Evolutionary conservation across 1,140 invertebrate species (phyloP), one percentile per base, ranked within the genome.

Genomic region (Metaphire vulgaris): DNA sequence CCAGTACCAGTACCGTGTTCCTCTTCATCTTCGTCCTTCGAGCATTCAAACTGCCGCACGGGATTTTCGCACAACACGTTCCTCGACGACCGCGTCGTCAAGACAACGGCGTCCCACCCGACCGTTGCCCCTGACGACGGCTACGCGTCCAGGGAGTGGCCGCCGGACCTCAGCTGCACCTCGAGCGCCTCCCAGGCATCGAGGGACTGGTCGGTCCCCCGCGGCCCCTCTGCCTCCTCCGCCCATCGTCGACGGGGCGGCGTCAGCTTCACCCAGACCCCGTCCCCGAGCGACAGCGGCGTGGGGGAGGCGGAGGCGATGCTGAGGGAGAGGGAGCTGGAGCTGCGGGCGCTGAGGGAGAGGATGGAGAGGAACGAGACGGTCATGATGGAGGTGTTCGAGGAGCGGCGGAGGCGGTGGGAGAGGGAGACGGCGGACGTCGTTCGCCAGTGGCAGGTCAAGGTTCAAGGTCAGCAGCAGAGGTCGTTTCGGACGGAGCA

Each of bases 321-420:
- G 21, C 84, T 92, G 1, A 86, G 90, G 80, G 91, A 92, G 82
- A 89, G 91, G 72, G 91, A 92, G 80, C 90, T 90, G 15, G 91
- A 92, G 83, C 89, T 92, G 33, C 89, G 89, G 69, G 90, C 90
- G 80, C 85, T 92, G 26, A 83, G 91, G 29, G 90, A 56, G 83
- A 91, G 91, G 1, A 91, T 92, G 90, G 91, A 92, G 81, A 90
- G 91, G 82, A 92, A 92, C 85, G 91, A 92, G 83, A 89, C 91
- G 83, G 91, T 91, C 77, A 92, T 92, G 80, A 90, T 92, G 83
- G 87, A 89, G 80, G 89, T 89, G 15, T 89, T 89, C 79, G 67
- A 34, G 2, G 74, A 77, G 74, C 31, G 56, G 67, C 89, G 90
- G 79, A 80, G 81, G 72, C 80, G 70, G 30, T 86, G 86, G 85